These are phyloP conservation scores for Daboia siamensis DNA, from an alignment of 2,113 vertebrate species.

Conservation along the genomic window DNA sequence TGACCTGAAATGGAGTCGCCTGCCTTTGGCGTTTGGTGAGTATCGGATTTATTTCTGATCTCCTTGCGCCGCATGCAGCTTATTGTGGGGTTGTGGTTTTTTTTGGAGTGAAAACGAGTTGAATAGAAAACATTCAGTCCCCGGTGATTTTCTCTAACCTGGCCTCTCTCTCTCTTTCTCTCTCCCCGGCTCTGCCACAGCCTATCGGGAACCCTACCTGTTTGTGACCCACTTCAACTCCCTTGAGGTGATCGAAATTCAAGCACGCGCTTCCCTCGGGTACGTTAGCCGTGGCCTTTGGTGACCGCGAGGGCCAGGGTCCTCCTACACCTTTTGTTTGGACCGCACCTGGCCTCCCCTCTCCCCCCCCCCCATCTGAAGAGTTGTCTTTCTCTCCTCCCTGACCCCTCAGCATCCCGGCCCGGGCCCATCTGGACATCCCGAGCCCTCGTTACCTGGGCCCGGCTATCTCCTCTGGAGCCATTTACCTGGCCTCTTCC, in stretches of 20 bases:
- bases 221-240: conserved; percentile 99
- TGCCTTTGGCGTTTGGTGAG: conserved; percentile 94
- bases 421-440: conserved; percentile 91
- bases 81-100: background rate
- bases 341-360: too few species aligned
- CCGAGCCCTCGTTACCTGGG: conserved; percentile 94
- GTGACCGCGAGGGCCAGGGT: too few species aligned
- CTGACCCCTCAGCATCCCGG: conserved; percentile 74
- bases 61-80: background rate
- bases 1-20: conserved; percentile 93
- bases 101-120: background rate
- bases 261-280: conserved; percentile 88
- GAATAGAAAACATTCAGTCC: background rate
- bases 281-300: conserved; percentile 60
- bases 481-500: conserved; percentile 96
- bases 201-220: conserved; percentile 95
- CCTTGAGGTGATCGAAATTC: conserved; percentile 95
- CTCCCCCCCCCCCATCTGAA: background rate
- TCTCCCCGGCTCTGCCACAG: conserved; percentile 63
- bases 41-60: background rate
- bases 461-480: conserved; percentile 93
- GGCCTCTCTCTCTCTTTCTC: conserved; percentile 25
- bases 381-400: background rate
- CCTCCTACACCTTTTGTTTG: accelerated
- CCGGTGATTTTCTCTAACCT: conserved; percentile 32